Evolutionary conservation across 2,797 vertebrate genomes (phyloP), one percentile per base, ranked within the genome.

Genomic region (Pygocentrus nattereri): DNA sequence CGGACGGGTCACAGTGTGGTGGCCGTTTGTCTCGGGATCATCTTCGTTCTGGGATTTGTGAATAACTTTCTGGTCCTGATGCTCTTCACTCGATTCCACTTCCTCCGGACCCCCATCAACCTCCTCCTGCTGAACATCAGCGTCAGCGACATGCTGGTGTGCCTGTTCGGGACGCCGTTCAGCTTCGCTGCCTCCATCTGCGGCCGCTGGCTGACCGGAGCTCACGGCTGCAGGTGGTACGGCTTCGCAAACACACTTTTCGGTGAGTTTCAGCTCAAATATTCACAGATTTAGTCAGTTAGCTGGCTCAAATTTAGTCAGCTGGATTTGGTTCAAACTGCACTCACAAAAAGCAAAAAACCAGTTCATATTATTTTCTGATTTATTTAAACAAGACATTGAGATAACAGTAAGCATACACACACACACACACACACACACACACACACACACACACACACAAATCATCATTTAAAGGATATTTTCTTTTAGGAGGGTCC

Each of bases 101-200:
- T 16, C 27, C 59, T 62, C 25, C 13, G 59, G 13, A 62, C 59
- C 59, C 59, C 59, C 5, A 25, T 62, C 12, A 62, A 30, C 59
- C 27, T 15, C 0, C 59, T 62, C 12, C 59, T 62, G 59, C 25
- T 62, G 59, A 62, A 62, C 59, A 31, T 62, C 6, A 62, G 25
- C 15, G 59, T 62, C 18, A 62, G 59, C 12, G 59, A 62, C 89
- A 85, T 94, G 89, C 89, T 95, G 21, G 89, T 94, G 52, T 94
- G 94, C 75, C 76, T 93, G 62, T 86, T 93, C 41, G 94, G 94
- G 59, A 94, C 93, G 6, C 92, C 93, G 0, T 91, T 95, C 87
- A 94, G 25, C 59, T 62, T 62, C 27, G 16, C 13, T 27, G 25
- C 59, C 12, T 62, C 59, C 4, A 25, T 62, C 15, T 5, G 12